phyloP scores from a whole-genome alignment of 2,113 vertebrate species.

The Pluvianellus socialis region DNA sequence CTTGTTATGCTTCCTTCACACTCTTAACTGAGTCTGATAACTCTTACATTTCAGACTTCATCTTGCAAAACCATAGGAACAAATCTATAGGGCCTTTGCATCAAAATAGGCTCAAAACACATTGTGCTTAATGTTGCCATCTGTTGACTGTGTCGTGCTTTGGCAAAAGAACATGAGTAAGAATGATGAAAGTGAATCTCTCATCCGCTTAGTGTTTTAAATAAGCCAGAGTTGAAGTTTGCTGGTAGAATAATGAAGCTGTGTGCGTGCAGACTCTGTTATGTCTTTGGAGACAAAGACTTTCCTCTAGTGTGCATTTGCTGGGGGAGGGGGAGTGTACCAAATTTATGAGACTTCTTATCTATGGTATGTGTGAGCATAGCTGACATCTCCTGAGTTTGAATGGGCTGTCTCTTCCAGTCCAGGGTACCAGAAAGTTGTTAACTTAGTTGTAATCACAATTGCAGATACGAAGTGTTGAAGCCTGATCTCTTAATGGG shows the following conservation, averaged over 20 bases:
- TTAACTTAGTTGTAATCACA: not conserved
- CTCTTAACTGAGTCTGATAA: not conserved
- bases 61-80: not conserved
- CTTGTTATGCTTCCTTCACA: not conserved
- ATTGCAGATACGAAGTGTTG: not conserved
- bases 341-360: not conserved
- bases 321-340: not conserved
- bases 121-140: not conserved
- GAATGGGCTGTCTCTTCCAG: not conserved
- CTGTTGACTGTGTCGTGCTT: not conserved
- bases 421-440: not conserved
- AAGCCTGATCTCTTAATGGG: not conserved
- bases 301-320: not conserved
- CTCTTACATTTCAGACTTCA: not conserved
- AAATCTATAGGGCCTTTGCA: not conserved
- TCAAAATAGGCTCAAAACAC: not conserved
- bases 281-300: not conserved
- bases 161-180: not conserved
- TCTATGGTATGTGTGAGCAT: not conserved
- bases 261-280: not conserved
- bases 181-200: not conserved
- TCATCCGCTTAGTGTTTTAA: not conserved
- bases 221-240: not conserved
- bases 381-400: not conserved
- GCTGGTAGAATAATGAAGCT: not conserved